Evolutionary conservation across 2,888 invertebrate species (phyloP).

Genomic region (Lasioglossum malachurum): DNA sequence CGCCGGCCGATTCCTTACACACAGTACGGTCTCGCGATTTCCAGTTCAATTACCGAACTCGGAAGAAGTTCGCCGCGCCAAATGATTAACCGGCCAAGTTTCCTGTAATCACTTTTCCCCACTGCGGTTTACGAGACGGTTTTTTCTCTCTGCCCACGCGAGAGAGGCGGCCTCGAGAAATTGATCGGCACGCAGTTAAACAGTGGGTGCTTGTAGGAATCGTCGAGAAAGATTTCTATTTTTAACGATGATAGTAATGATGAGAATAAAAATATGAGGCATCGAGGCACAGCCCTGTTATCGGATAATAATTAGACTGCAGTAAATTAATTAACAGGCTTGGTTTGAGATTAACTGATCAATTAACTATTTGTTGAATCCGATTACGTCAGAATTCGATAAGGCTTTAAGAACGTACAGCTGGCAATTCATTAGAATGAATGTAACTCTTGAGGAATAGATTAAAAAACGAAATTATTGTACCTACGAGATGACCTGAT

Average conservation of each 20-base stretch:
- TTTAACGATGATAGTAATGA: too few relatives aligned
- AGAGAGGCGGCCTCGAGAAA: not conserved
- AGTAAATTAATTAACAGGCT: too few relatives aligned
- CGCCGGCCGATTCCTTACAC: not conserved
- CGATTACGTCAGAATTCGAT: too few relatives aligned
- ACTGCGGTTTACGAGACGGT: constrained; percentile 10
- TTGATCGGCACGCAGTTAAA: not conserved
- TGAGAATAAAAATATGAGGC: too few relatives aligned
- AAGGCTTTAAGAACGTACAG: too few relatives aligned
- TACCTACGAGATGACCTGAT: not conserved
- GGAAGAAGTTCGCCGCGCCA: not conserved
- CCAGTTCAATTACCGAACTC: constrained; percentile 42
- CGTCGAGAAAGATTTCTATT: not conserved
- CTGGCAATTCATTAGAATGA: too few relatives aligned
- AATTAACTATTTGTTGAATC: too few relatives aligned
- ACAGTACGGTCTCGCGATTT: constrained; percentile 25
- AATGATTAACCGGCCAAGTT: constrained; percentile 36
- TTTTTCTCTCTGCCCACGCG: not conserved
- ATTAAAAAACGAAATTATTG: not conserved
- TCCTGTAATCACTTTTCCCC: not conserved
- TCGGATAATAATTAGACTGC: too few relatives aligned
- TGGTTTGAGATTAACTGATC: too few relatives aligned
- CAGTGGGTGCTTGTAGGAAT: not conserved
- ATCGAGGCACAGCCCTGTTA: too few relatives aligned
- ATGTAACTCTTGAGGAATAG: not conserved